A percentile compares a stretch with the other conserved stretches of the same genome.
phyloP scores from a whole-genome alignment of 2,797 vertebrate genomes.

The Pseudochirops cupreus region DNA sequence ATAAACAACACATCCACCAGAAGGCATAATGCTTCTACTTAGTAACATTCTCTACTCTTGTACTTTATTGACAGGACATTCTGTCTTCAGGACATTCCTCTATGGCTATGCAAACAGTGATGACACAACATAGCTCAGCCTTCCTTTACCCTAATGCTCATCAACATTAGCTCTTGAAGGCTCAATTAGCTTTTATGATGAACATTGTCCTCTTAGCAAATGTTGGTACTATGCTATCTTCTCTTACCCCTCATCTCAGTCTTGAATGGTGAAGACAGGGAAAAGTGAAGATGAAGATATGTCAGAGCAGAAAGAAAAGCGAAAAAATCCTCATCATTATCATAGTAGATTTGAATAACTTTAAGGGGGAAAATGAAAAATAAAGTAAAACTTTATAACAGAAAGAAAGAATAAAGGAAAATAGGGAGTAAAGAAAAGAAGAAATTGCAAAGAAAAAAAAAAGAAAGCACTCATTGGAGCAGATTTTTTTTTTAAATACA shows the following conservation, averaged over 20 bases:
- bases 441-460: not conserved
- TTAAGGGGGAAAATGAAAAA: not conserved
- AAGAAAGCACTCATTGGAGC: not conserved
- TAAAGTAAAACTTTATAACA: not conserved
- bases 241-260: not conserved
- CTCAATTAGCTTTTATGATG: not conserved
- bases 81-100: not conserved
- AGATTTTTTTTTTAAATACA: not conserved
- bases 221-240: not conserved
- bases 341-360: not conserved
- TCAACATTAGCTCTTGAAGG: not conserved
- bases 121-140: not conserved
- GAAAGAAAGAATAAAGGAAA: not conserved
- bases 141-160: not conserved
- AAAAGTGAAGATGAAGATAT: constrained; percentile 28
- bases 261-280: not conserved
- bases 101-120: too few relatives aligned
- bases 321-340: not conserved
- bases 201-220: not conserved
- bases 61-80: not conserved
- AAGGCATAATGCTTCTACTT: not conserved
- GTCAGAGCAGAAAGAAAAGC: not conserved
- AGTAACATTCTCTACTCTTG: not conserved
- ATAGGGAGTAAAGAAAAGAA: not conserved
- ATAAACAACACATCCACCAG: not conserved